Evolutionary conservation across 2,888 invertebrate genomes (phyloP).

Genomic region (Drosophila helvetica): DNA sequence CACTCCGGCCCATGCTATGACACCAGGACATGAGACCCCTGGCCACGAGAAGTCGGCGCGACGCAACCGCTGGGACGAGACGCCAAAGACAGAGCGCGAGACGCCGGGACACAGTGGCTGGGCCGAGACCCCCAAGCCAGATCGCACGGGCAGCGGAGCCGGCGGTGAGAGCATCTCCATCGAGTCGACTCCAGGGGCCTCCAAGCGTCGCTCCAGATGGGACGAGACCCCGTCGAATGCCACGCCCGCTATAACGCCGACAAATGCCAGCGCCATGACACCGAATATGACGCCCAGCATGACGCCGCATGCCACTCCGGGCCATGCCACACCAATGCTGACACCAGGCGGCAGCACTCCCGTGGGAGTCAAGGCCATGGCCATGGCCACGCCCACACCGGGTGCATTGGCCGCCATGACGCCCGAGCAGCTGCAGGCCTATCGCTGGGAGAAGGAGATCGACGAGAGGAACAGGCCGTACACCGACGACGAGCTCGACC

Average conservation of each 20-base stretch:
- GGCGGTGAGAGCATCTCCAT: constrained; percentile 89
- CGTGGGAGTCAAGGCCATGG: constrained; percentile 98
- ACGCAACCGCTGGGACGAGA: constrained; percentile 99
- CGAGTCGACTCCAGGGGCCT: constrained; percentile 97
- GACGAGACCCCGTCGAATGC: constrained; percentile 97
- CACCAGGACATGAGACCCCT: constrained; percentile 94
- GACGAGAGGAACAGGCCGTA: constrained; percentile 98
- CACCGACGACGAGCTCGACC: constrained; percentile 98
- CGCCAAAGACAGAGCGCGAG: constrained; percentile 98
- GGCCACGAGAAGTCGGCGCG: constrained; percentile 90
- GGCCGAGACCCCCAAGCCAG: constrained; percentile 99
- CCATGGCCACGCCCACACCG: constrained; percentile 98
- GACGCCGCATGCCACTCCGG: constrained; percentile 90
- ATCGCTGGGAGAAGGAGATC: constrained; percentile 99
- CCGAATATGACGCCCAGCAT: constrained; percentile 89
- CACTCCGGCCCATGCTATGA: constrained; percentile 96
- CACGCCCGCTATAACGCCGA: constrained; percentile 90
- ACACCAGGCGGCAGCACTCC: constrained; percentile 95
- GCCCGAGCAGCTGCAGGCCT: constrained; percentile 98
- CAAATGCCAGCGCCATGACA: constrained; percentile 85
- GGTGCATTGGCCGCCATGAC: constrained; percentile 99
- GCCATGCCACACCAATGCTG: constrained; percentile 88
- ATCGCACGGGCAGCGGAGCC: constrained; percentile 90
- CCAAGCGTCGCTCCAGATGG: constrained; percentile 98
- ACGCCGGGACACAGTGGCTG: constrained; percentile 99